Evolutionary conservation across 2,888 invertebrate genomes (phyloP).

Genomic region (Drosophila kanekoi): DNA sequence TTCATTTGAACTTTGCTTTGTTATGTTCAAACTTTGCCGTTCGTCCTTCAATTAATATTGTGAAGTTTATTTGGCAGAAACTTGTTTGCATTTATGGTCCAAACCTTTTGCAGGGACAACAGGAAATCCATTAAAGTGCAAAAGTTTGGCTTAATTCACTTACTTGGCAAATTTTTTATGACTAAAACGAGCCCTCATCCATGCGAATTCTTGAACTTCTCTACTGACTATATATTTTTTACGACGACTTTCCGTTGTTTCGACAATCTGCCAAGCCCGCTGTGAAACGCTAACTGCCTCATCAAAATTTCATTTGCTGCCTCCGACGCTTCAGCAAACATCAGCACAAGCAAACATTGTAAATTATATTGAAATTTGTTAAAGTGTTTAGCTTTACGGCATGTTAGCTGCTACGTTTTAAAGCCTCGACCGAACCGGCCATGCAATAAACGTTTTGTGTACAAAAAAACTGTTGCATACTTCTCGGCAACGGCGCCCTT

Average conservation of each 20-base stretch:
- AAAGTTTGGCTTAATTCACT: slow-evolving; percentile 26
- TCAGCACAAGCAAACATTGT: slow-evolving; percentile 24
- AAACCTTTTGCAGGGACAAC: slow-evolving; percentile 16
- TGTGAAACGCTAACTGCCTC: slow-evolving; percentile 14
- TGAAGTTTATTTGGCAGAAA: slow-evolving; percentile 8
- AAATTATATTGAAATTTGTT: slow-evolving; percentile 29
- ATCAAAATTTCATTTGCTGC: slow-evolving; percentile 54
- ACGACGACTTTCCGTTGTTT: neutral
- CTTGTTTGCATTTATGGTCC: slow-evolving; percentile 4
- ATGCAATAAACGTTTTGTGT: slow-evolving; percentile 44
- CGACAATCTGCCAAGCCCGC: neutral
- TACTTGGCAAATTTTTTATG: slow-evolving; percentile 15
- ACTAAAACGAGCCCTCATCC: neutral
- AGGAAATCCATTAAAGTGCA: slow-evolving; percentile 54
- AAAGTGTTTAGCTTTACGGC: slow-evolving; percentile 22
- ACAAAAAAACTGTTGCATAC: slow-evolving; percentile 40
- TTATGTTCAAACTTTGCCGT: slow-evolving; percentile 13
- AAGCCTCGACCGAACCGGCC: slow-evolving; percentile 22
- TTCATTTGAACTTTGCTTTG: slow-evolving; percentile 15
- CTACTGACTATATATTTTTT: neutral
- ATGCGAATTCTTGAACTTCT: slow-evolving; percentile 8
- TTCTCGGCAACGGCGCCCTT: slow-evolving; percentile 26
- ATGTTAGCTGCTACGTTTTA: slow-evolving; percentile 20
- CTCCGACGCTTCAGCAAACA: slow-evolving; percentile 6
- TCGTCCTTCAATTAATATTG: slow-evolving; percentile 5